These are phyloP conservation scores for Enteromius argenteus DNA, from an alignment of 2,797 vertebrate genomes.

Conservation along the genomic window DNA sequence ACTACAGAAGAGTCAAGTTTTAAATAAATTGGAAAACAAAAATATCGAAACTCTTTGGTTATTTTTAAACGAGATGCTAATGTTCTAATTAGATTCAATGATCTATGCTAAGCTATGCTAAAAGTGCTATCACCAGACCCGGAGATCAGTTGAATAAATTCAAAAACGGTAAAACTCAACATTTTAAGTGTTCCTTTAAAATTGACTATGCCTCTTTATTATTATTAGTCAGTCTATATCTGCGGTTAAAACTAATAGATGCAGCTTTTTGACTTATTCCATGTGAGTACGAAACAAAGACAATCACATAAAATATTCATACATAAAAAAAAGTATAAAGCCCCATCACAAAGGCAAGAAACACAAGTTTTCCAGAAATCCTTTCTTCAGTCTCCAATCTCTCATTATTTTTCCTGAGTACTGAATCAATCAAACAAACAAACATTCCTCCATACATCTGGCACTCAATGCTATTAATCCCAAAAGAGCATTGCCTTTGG, in stretches of 20 bases:
- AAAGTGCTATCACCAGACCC: too few species aligned
- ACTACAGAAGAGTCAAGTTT: too few species aligned
- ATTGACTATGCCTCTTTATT: not conserved
- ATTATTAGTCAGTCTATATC: not conserved
- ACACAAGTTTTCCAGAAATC: constrained; percentile 1
- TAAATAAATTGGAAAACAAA: too few species aligned
- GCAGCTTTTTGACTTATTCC: not conserved
- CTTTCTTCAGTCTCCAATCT: not conserved
- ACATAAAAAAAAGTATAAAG: not conserved
- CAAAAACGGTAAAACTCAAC: too few species aligned
- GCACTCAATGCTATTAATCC: constrained; percentile 3
- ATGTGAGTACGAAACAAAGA: not conserved
- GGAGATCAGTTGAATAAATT: too few species aligned
- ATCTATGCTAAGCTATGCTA: too few species aligned
- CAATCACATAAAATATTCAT: not conserved
- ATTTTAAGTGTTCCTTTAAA: not conserved
- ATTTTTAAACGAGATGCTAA: too few species aligned
- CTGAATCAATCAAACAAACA: not conserved
- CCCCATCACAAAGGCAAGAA: not conserved
- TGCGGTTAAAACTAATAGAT: not conserved
- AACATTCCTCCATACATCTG: constrained; percentile 10
- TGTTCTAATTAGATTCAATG: too few species aligned
- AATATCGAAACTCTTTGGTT: too few species aligned
- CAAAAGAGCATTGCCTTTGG: not conserved
- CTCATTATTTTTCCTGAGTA: not conserved